Evolutionary conservation across 2,888 invertebrate genomes (phyloP).

Genomic region (Drosophila cognata): DNA sequence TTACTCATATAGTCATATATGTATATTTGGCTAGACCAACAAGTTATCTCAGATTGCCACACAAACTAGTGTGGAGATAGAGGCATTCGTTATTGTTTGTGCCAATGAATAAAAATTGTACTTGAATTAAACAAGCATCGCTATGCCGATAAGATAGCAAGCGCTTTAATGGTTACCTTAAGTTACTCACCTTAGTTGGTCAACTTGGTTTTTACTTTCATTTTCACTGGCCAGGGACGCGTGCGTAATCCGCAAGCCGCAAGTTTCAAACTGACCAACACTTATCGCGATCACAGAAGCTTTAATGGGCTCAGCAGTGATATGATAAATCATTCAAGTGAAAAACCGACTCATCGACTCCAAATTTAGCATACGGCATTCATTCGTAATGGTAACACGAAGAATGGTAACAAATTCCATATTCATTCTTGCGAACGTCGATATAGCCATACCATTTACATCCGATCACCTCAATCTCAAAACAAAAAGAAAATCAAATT

Average conservation of each 20-base stretch:
- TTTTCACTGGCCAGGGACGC: constrained; percentile 8
- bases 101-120: constrained; percentile 54
- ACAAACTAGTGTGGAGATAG: constrained; percentile 22
- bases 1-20: constrained; percentile 3
- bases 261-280: constrained; percentile 34
- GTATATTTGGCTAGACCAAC: constrained; percentile 31
- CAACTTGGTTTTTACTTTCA: constrained; percentile 7
- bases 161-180: constrained; percentile 20
- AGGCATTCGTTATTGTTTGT: constrained; percentile 57
- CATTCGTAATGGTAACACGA: not conserved
- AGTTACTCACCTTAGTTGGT: constrained; percentile 3
- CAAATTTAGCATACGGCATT: not conserved
- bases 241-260: constrained; percentile 28
- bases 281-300: constrained; percentile 37
- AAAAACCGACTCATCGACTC: not conserved
- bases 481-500: not conserved
- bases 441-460: not conserved
- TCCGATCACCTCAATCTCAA: not conserved
- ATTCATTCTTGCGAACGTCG: not conserved
- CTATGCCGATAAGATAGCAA: constrained; percentile 63
- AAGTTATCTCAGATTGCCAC: constrained; percentile 50
- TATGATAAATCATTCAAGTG: constrained; percentile 43
- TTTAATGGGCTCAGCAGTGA: constrained; percentile 20
- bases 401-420: not conserved
- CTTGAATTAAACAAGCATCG: constrained; percentile 72